Evolutionary conservation across 2,888 invertebrate genomes (phyloP).

Genomic region (Eristalinus sepulchralis): DNA sequence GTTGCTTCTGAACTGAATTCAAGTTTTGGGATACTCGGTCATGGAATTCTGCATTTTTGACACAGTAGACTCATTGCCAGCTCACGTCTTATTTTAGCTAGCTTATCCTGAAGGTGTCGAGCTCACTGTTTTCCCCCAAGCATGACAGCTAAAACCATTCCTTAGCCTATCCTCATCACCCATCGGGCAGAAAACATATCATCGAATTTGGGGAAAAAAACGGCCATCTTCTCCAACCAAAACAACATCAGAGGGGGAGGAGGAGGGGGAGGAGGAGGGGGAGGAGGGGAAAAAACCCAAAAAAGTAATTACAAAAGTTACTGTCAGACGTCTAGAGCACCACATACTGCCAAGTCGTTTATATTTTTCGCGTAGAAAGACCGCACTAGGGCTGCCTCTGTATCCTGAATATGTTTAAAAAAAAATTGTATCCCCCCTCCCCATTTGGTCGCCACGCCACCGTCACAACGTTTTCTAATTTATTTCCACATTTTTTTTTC

Average conservation of each 20-base stretch:
- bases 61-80: too few species aligned
- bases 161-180: too few species aligned
- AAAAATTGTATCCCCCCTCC: not conserved
- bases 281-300: not conserved
- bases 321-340: constrained; percentile 49
- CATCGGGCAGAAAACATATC: not conserved
- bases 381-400: not conserved
- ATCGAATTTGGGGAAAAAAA: not conserved
- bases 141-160: too few species aligned
- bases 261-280: too few species aligned
- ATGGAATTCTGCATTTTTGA: too few species aligned
- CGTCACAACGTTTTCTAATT: constrained; percentile 24
- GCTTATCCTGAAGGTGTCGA: too few species aligned
- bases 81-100: too few species aligned
- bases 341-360: constrained; percentile 49
- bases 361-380: not conserved
- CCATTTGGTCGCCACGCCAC: not conserved
- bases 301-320: constrained; percentile 56
- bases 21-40: too few species aligned
- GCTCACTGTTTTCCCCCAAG: too few species aligned
- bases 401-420: not conserved
- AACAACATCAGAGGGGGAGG: too few species aligned
- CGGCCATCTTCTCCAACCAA: not conserved
- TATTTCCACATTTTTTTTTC: constrained; percentile 33
- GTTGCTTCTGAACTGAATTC: too few species aligned